Evolutionary conservation across 2,888 invertebrate genomes (phyloP), one percentile per base, ranked within the genome.

Genomic region (Patella ulyssiponensis): DNA sequence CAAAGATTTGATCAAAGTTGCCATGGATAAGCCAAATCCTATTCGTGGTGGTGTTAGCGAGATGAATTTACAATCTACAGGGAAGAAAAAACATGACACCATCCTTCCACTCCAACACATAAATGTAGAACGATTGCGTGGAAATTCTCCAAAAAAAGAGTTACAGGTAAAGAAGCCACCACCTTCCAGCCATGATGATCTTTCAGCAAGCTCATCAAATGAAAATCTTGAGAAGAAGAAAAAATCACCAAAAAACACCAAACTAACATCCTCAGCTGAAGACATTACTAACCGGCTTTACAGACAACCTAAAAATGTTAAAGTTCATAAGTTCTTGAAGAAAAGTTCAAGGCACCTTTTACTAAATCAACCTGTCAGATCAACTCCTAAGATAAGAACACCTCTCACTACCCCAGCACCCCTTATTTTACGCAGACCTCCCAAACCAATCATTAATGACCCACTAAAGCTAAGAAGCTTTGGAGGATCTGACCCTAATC

Each of bases 251-350:
- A 75, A 76, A 56, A 20, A 20, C 12, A 77, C 71, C 33, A 77
- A 73, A 54, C 54, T 82, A 27, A 76, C 79, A 12, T 52, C 70
- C 17, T 73, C 76, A 4, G 82, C 82, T 23, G 79, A 77, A 33
- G 80, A 83, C 75, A 87, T 88, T 1, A 88, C 87, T 3, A 82
- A 84, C 69, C 77, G 88, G 53, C 81, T 88, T 51, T 88, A 88
- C 75, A 83, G 79, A 79, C 85, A 44, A 83, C 82, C 27, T 64
- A 44, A 9, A 44, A n/a, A 23, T 23, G 64, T 64, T 20, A 64
- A 64, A 64, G 20, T 23, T 64, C 64, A 64, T 64, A 23, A 64
- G 20, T 64, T 64, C 64, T 64, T 64, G 14, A 9, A 23, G 64
- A 64, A 23, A 64, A 64, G 64, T 64, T 64, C 64, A 12, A 23